Percentiles rank a stretch among this genome's conserved stretches.
phyloP scores from a whole-genome alignment of 2,888 invertebrate genomes.

The Pilophorus perplexus region DNA sequence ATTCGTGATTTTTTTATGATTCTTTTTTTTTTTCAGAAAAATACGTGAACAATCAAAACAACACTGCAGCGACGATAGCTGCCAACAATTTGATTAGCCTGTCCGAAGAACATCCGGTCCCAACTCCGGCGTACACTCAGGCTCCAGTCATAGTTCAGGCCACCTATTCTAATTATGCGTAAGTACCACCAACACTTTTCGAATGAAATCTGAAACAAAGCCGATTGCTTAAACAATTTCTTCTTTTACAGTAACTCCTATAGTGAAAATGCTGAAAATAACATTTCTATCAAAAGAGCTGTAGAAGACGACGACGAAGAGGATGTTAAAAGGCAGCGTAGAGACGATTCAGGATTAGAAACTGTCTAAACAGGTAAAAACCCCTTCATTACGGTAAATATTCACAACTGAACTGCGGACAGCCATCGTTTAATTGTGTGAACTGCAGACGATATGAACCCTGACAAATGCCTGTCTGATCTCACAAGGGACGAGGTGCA shows the following conservation, averaged over 20 bases:
- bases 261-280: slow-evolving; percentile 41
- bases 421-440: too few relatives aligned
- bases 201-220: too few relatives aligned
- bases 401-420: too few relatives aligned
- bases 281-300: slow-evolving; percentile 36
- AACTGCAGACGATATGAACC: too few relatives aligned
- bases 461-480: too few relatives aligned
- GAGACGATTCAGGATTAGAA: slow-evolving; percentile 40
- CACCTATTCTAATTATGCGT: slow-evolving; percentile 45
- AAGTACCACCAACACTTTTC: slow-evolving; percentile 28
- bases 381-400: background rate
- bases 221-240: too few relatives aligned
- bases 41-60: slow-evolving; percentile 42
- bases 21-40: slow-evolving; percentile 43
- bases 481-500: too few relatives aligned
- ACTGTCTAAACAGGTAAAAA: slow-evolving; percentile 31
- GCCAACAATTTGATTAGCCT: slow-evolving; percentile 43
- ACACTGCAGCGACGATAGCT: slow-evolving; percentile 40
- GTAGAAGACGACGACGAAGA: slow-evolving; percentile 42
- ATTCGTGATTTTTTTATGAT: background rate
- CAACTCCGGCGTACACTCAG: slow-evolving; percentile 41
- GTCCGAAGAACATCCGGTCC: slow-evolving; percentile 35
- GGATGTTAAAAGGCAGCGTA: slow-evolving; percentile 35
- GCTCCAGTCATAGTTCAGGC: slow-evolving; percentile 47
- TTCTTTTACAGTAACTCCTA: slow-evolving; percentile 43